Conservation (phyloP, 2,888 invertebrate species). For the Magallana nippona region DNA sequence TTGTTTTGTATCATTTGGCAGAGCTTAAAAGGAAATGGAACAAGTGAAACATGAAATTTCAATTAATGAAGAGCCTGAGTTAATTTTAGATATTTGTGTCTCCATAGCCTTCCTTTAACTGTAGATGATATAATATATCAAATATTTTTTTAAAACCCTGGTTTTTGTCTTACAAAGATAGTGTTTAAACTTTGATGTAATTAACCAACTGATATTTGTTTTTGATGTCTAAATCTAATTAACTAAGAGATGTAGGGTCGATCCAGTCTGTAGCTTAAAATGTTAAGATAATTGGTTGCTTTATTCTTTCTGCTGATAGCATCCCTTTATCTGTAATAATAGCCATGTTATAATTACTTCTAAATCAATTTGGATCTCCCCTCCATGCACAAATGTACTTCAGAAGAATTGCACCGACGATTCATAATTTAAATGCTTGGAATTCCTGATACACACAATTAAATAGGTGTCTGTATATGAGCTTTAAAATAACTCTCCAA, state of each 20-base stretch:
- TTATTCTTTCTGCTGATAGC: slow-evolving; percentile 13
- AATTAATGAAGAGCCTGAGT: too few species aligned
- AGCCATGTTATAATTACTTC: slow-evolving; percentile 18
- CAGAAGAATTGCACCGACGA: not conserved
- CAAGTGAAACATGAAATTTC: too few species aligned
- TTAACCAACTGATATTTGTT: slow-evolving; percentile 14
- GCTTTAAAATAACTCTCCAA: slow-evolving; percentile 16
- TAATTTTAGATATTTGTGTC: too few species aligned
- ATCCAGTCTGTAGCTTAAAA: not conserved
- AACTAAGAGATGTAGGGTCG: not conserved
- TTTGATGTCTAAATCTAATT: not conserved
- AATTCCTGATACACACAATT: slow-evolving; percentile 29
- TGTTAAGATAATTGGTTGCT: not conserved
- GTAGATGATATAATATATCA: too few species aligned
- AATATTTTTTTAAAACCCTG: too few species aligned
- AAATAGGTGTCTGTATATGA: slow-evolving; percentile 6
- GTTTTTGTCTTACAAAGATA: not conserved
- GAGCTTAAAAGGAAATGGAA: too few species aligned
- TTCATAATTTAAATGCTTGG: slow-evolving; percentile 26
- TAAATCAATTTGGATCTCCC: not conserved
- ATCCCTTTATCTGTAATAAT: not conserved
- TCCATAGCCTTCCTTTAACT: too few species aligned
- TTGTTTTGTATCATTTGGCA: too few species aligned
- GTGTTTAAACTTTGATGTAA: not conserved
- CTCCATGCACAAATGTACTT: not conserved